A percentile compares a stretch with the other conserved stretches of the same genome.
Conservation (phyloP, 30 jellyfish, hydroid and myxozoan species). For the Pelagia noctiluca region DNA sequence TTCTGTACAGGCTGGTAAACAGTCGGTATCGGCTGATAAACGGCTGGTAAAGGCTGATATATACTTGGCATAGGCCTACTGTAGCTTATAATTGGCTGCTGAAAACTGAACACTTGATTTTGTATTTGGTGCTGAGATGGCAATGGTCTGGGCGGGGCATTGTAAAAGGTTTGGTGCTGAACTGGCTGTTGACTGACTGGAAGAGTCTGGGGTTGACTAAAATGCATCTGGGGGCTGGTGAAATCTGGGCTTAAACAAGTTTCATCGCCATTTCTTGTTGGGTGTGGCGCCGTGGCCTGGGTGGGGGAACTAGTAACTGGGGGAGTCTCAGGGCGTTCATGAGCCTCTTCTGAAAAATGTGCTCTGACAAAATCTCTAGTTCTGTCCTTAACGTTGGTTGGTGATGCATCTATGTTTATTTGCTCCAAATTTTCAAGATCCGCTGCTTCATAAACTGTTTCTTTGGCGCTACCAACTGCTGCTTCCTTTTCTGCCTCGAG, state of each 20-base stretch:
- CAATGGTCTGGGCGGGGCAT: background rate
- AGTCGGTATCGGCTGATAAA: slow-evolving; percentile 3
- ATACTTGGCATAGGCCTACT: background rate
- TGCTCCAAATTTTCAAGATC: slow-evolving; percentile 9
- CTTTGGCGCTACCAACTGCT: slow-evolving; percentile 34
- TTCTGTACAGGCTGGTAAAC: background rate
- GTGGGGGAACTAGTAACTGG: background rate
- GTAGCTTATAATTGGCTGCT: background rate
- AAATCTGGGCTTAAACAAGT: background rate
- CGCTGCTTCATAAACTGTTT: slow-evolving; percentile 26
- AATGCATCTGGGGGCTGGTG: background rate
- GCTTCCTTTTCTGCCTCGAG: slow-evolving; percentile 44
- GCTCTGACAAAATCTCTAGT: slow-evolving; percentile 9
- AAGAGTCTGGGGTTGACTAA: background rate
- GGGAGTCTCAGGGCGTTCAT: background rate
- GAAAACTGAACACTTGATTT: background rate
- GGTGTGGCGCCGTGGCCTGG: slow-evolving; percentile 4
- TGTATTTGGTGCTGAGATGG: background rate
- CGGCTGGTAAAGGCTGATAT: background rate
- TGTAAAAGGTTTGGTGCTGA: background rate
- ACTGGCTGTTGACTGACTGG: slow-evolving; percentile 2
- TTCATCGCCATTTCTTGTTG: background rate
- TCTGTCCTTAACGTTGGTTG: slow-evolving; percentile 3
- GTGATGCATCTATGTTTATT: slow-evolving; percentile 8
- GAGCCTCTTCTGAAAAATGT: background rate